A percentile compares a stretch with the other conserved stretches of the same genome.
These are phyloP conservation scores for Trogon surrucura DNA, from an alignment of 2,113 vertebrate genomes.

Conservation along the genomic window DNA sequence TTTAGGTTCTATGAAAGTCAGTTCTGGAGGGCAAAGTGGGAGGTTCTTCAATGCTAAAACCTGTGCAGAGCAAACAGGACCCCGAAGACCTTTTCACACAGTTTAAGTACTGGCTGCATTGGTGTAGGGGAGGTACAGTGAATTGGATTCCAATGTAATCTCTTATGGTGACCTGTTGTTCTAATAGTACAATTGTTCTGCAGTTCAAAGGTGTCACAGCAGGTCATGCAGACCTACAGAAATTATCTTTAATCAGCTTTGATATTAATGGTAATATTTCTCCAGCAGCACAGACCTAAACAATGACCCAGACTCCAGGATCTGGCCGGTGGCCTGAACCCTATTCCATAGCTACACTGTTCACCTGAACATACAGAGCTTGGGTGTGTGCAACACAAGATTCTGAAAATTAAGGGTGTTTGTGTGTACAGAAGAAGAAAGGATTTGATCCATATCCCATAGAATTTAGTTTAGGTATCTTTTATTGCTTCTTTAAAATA, in stretches of 20 bases:
- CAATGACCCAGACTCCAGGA: background rate
- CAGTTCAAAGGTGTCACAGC: background rate
- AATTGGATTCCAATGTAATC: no score
- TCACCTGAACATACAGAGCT: background rate
- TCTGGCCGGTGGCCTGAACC: background rate
- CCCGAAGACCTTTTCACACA: background rate
- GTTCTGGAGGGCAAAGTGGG: background rate
- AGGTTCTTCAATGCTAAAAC: background rate
- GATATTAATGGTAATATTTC: background rate
- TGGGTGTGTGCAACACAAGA: background rate
- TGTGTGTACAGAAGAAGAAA: background rate
- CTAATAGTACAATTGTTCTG: background rate
- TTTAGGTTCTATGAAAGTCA: background rate
- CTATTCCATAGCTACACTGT: fast-evolving
- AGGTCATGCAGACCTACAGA: background rate
- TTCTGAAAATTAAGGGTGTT: background rate
- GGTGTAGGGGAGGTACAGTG: fast-evolving
- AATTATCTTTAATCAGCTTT: background rate
- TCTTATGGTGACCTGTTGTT: background rate
- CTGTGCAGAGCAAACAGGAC: background rate
- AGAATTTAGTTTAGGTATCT: background rate
- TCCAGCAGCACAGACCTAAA: background rate
- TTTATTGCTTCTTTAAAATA: background rate
- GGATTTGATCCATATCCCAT: background rate
- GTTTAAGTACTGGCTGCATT: background rate